phyloP scores from a whole-genome alignment of 2,888 invertebrate species.

The Volucella zonaria region DNA sequence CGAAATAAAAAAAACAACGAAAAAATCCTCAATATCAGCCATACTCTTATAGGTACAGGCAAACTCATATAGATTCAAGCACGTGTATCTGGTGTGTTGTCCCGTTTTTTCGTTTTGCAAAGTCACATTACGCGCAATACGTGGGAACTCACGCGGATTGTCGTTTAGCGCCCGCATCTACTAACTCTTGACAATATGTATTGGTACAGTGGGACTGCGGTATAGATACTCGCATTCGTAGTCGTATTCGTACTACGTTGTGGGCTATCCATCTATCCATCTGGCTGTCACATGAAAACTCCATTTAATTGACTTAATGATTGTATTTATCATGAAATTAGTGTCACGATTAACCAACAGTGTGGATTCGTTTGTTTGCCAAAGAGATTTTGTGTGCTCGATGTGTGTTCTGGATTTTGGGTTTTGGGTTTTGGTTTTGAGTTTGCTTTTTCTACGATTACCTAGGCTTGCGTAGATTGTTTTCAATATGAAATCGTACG shows the following conservation, averaged over 20 bases:
- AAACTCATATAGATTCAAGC: background rate
- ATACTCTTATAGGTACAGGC: background rate
- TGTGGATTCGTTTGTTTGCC: conserved; percentile 35
- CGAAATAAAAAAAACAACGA: too few relatives aligned
- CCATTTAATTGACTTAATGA: conserved; percentile 68
- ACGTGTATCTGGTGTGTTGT: background rate
- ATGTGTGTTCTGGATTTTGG: too few relatives aligned
- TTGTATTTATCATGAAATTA: conserved; percentile 66
- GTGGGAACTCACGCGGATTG: conserved; percentile 52
- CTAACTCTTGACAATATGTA: background rate
- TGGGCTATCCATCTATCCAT: conserved; percentile 21
- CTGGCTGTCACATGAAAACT: conserved; percentile 59
- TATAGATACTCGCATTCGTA: background rate
- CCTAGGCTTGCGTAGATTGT: too few relatives aligned
- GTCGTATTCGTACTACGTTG: conserved; percentile 13
- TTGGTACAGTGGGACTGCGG: too few relatives aligned
- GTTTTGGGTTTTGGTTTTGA: too few relatives aligned
- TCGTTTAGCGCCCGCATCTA: conserved; percentile 27
- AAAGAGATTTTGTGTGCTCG: conserved; percentile 1
- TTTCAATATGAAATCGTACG: too few relatives aligned
- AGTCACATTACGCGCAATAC: conserved; percentile 17
- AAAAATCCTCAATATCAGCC: background rate
- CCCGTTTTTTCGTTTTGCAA: background rate
- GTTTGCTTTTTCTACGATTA: too few relatives aligned
- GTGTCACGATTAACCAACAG: conserved; percentile 48